These are phyloP conservation scores for Diplazon laetatorius DNA, from an alignment of 2,888 invertebrate species.

Conservation along the genomic window DNA sequence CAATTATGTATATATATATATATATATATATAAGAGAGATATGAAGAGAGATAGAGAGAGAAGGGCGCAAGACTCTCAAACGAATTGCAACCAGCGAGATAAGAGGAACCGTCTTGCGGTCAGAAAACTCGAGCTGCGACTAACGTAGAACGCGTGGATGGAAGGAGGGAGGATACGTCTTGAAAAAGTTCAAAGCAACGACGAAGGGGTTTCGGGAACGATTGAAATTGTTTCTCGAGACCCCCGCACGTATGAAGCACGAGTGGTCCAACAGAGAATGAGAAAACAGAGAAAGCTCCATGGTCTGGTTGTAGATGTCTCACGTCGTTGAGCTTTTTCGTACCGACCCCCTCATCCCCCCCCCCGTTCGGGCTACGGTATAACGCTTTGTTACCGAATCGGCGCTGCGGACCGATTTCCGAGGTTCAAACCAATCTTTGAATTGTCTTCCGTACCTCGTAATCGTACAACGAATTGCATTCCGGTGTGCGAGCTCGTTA, in stretches of 20 bases:
- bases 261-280: not conserved
- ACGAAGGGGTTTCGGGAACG: constrained; percentile 68
- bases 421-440: constrained; percentile 71
- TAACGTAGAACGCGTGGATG: constrained; percentile 74
- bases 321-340: constrained; percentile 32
- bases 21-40: too few species aligned
- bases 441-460: constrained; percentile 72
- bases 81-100: constrained; percentile 60
- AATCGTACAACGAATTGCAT: constrained; percentile 78
- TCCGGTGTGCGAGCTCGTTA: constrained; percentile 69
- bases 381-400: constrained; percentile 54
- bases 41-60: constrained; percentile 8
- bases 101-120: constrained; percentile 56
- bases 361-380: too few species aligned
- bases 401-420: constrained; percentile 39
- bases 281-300: not conserved
- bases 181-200: constrained; percentile 78
- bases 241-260: constrained; percentile 61
- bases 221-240: constrained; percentile 80
- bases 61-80: constrained; percentile 42
- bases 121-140: constrained; percentile 40
- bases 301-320: not conserved
- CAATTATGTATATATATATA: too few species aligned
- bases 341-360: too few species aligned
- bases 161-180: too few species aligned